A percentile compares a stretch with the other conserved stretches of the same genome.
phyloP scores from a whole-genome alignment of 2,113 vertebrate genomes.

The Corythornis madagascariensis region DNA sequence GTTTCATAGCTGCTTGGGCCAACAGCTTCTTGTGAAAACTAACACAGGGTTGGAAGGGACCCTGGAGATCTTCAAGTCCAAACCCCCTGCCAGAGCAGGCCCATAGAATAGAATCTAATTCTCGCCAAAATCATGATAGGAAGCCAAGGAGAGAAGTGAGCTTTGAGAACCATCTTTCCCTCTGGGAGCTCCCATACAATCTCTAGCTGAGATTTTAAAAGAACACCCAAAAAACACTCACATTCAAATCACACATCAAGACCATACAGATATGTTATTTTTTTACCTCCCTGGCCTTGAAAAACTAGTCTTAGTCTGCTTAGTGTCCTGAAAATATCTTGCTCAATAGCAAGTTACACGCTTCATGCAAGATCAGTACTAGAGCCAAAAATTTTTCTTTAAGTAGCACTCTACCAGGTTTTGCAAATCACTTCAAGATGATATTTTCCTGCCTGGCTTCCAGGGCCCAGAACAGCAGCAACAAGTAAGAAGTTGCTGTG shows the following conservation, averaged over 20 bases:
- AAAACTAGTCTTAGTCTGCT: neutral
- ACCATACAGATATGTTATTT: neutral
- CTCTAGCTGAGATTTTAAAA: neutral
- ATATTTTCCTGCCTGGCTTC: neutral
- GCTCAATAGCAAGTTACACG: rapidly evolving
- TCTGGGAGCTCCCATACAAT: rapidly evolving
- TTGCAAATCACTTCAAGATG: neutral
- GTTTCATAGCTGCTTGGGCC: too few species aligned
- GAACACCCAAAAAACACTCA: neutral
- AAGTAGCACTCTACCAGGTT: neutral
- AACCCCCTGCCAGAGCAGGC: too few species aligned
- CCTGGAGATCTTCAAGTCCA: too few species aligned
- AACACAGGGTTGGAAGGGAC: too few species aligned
- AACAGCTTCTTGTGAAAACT: too few species aligned
- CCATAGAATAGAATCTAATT: too few species aligned
- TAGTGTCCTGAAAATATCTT: neutral
- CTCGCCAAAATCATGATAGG: too few species aligned
- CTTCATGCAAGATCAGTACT: neutral
- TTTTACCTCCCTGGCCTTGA: neutral
- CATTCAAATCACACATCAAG: neutral
- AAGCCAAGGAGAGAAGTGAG: neutral
- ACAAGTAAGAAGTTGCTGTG: neutral
- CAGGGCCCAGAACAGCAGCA: neutral
- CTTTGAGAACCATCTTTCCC: neutral
- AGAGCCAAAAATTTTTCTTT: neutral